Conservation (phyloP, 2,888 invertebrate species). For the Entomobrya proxima region DNA sequence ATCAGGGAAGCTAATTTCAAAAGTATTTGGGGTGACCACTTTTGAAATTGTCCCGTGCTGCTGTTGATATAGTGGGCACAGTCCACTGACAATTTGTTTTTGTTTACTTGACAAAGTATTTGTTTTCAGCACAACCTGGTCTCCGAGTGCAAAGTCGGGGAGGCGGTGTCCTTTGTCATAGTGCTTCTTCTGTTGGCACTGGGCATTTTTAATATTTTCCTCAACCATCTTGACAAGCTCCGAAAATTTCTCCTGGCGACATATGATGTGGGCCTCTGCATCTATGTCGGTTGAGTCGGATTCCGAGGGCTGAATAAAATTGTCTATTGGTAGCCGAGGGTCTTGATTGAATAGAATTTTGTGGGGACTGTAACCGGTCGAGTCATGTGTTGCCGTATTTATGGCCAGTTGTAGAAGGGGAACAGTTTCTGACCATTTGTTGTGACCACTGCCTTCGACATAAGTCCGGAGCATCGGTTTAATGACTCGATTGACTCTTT, state of each 20-base stretch:
- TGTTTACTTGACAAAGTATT: constrained; percentile 4
- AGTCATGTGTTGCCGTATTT: background rate
- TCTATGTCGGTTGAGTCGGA: background rate
- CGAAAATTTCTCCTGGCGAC: no score
- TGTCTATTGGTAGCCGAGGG: background rate
- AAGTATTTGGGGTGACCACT: background rate
- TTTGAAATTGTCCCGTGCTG: background rate
- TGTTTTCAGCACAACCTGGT: background rate
- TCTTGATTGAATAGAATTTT: background rate
- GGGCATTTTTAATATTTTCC: background rate
- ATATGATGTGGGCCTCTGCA: background rate
- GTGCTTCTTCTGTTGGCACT: background rate
- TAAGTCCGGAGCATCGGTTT: constrained; percentile 39
- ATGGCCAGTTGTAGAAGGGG: background rate
- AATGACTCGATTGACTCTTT: constrained; percentile 60
- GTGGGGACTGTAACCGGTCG: background rate
- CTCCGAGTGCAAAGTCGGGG: background rate
- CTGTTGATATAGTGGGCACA: background rate
- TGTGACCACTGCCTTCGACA: background rate
- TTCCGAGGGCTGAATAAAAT: background rate
- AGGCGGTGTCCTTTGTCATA: background rate
- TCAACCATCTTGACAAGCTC: background rate
- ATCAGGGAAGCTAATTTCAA: background rate
- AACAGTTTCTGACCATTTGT: background rate
- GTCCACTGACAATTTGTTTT: background rate